A percentile compares a stretch with the other conserved stretches of the same genome.
phyloP scores from a whole-genome alignment of 2,888 invertebrate genomes.

The Alcis repandata region DNA sequence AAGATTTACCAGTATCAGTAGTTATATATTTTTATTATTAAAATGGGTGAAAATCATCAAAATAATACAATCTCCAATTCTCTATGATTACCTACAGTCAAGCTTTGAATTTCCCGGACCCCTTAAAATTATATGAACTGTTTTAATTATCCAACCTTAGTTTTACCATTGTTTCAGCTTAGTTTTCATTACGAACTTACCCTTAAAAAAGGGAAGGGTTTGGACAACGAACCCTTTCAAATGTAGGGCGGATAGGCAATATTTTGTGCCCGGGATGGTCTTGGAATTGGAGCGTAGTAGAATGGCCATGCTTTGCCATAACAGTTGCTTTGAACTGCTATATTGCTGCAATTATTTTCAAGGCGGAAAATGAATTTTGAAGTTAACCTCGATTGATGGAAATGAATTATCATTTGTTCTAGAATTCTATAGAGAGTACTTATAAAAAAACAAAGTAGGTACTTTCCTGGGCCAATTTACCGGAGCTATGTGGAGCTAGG shows the following conservation, averaged over 20 bases:
- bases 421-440: too few relatives aligned
- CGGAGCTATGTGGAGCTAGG: too few relatives aligned
- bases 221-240: slow-evolving; percentile 37
- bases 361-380: background rate
- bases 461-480: too few relatives aligned
- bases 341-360: background rate
- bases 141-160: slow-evolving; percentile 42
- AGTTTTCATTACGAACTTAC: slow-evolving; percentile 39
- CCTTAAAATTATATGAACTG: slow-evolving; percentile 29
- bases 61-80: slow-evolving; percentile 13
- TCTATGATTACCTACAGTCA: slow-evolving; percentile 15
- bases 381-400: background rate
- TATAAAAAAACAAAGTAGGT: too few relatives aligned
- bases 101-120: slow-evolving; percentile 15
- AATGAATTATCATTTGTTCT: too few relatives aligned
- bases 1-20: too few relatives aligned
- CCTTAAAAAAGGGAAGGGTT: slow-evolving; percentile 41
- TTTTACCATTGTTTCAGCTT: slow-evolving; percentile 41
- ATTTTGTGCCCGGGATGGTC: slow-evolving; percentile 34
- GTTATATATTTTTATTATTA: background rate
- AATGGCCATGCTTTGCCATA: slow-evolving; percentile 9
- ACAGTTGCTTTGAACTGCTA: background rate
- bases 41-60: background rate
- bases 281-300: slow-evolving; percentile 14
- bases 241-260: slow-evolving; percentile 39